phyloP scores from a whole-genome alignment of 2,888 invertebrate species.

The Neoscelio sp. region DNA sequence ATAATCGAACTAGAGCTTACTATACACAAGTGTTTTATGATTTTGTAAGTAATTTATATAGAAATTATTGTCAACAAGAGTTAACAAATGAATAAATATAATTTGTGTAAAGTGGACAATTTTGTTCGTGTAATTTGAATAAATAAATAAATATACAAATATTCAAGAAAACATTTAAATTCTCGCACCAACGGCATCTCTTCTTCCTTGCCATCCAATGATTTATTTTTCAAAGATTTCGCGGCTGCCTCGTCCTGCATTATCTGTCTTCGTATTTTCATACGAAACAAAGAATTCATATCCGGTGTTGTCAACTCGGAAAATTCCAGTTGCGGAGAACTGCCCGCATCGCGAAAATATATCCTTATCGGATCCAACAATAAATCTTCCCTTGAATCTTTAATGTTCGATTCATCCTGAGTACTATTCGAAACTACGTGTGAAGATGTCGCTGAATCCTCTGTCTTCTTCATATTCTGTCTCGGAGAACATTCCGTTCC shows the following conservation, averaged over 20 bases:
- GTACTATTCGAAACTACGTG: constrained; percentile 41
- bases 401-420: constrained; percentile 51
- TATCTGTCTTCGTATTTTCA: constrained; percentile 75
- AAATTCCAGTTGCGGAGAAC: constrained; percentile 78
- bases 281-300: constrained; percentile 76
- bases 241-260: constrained; percentile 56
- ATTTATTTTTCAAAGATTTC: constrained; percentile 50
- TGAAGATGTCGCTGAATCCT: constrained; percentile 58
- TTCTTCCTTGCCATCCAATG: constrained; percentile 60
- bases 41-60: no score
- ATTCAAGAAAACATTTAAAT: background rate
- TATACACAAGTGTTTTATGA: no score
- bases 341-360: constrained; percentile 79
- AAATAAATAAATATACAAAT: no score
- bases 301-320: constrained; percentile 79
- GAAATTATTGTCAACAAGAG: no score
- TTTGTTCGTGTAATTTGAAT: no score
- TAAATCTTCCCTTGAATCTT: constrained; percentile 68
- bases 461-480: constrained; percentile 40
- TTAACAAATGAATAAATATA: no score
- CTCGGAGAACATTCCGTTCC: constrained; percentile 15
- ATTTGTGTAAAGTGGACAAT: no score
- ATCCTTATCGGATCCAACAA: constrained; percentile 78
- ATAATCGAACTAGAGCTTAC: no score
- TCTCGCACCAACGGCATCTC: constrained; percentile 70